Percentiles rank a stretch among this genome's conserved stretches.
Conservation (phyloP, 2,888 invertebrate genomes). For the Apamea anceps region DNA sequence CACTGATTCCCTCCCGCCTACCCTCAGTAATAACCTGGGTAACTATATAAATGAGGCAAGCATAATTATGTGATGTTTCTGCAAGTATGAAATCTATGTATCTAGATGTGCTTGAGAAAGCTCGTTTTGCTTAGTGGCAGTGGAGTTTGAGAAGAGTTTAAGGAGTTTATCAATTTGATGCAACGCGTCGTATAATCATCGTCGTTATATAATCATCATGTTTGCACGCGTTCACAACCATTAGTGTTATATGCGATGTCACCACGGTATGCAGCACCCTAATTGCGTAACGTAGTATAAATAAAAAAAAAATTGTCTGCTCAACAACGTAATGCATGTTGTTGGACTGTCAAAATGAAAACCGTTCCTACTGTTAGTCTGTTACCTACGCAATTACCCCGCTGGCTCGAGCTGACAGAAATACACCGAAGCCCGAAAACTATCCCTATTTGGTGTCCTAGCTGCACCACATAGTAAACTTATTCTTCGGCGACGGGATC, state of each 20-base stretch:
- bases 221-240: not conserved
- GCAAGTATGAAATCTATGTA: no score
- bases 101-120: no score
- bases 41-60: no score
- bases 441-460: not conserved
- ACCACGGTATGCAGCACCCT: not conserved
- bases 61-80: no score
- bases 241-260: not conserved
- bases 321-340: not conserved
- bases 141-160: no score
- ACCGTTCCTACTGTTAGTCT: not conserved
- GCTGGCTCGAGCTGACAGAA: not conserved
- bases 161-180: no score
- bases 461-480: conserved; percentile 23
- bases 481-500: conserved; percentile 59
- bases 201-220: not conserved
- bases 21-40: not conserved
- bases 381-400: no score
- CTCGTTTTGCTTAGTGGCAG: no score
- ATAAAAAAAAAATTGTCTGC: no score
- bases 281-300: not conserved
- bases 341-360: not conserved
- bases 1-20: not conserved
- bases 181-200: no score
- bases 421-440: not conserved